A percentile compares a stretch with the other conserved stretches of the same genome.
These are phyloP conservation scores for Aspidiotus destructor DNA, from an alignment of 2,888 invertebrate species.

Conservation along the genomic window DNA sequence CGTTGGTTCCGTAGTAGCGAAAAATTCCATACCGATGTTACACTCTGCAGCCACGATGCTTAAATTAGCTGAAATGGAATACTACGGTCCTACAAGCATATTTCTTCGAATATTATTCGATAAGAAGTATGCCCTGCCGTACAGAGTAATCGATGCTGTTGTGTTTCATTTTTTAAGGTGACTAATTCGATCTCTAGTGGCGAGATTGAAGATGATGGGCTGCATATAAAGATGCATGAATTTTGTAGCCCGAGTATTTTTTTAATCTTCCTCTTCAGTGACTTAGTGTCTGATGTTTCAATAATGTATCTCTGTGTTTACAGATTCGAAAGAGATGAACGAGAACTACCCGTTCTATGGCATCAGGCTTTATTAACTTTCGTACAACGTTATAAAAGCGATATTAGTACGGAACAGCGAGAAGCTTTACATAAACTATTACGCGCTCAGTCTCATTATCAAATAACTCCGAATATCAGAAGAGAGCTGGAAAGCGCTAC, in stretches of 20 bases:
- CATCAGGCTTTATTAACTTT: conserved; percentile 91
- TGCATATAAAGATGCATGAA: not conserved
- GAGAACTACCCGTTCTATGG: conserved; percentile 90
- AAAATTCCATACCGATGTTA: conserved; percentile 84
- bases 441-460: conserved; percentile 58
- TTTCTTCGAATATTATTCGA: conserved; percentile 88
- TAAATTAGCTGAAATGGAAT: conserved; percentile 95
- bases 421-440: conserved; percentile 73
- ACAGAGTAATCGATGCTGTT: conserved; percentile 84
- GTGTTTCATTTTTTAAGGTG: conserved; percentile 90
- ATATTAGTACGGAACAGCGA: conserved; percentile 85
- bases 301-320: conserved; percentile 36
- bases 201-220: not conserved
- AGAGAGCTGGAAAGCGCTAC: conserved; percentile 74
- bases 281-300: too few relatives aligned
- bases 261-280: not conserved
- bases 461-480: conserved; percentile 73
- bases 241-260: not conserved
- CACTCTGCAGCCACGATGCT: conserved; percentile 92
- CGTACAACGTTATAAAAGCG: conserved; percentile 88
- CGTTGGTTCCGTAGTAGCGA: conserved; percentile 79
- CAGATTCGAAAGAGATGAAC: conserved; percentile 72
- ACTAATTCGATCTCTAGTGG: conserved; percentile 35
- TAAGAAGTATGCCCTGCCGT: conserved; percentile 95
- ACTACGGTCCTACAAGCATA: conserved; percentile 90